Evolutionary conservation across 1,140 invertebrate genomes (phyloP), one percentile per base, ranked within the genome.

Genomic region (Homarus americanus): DNA sequence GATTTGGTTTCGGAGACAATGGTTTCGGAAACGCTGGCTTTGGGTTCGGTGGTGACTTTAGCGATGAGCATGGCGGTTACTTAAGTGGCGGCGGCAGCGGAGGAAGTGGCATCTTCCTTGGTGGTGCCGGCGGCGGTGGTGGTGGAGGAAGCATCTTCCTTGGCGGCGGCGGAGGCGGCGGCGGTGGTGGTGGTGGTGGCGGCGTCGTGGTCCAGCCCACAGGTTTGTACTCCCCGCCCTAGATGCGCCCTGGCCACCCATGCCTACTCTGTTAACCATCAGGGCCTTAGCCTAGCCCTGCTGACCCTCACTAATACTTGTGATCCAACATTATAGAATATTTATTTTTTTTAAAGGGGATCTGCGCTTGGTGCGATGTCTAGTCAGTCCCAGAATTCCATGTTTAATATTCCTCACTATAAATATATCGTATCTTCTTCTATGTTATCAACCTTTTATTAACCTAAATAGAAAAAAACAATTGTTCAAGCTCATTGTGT

Each of bases 301-400:
- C 40, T 41, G 20, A 0, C 2, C n/a, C 36, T 40, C 24, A n/a
- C 24, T 49, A 15, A 58, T 24, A 4, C 17, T 3, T 20, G 53
- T 24, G 17, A 15, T 20, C 20, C 53, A 58, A 79, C 40, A 79
- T 44, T n/a, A 32, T 12, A 12, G 12, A 79, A 79, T 79, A 44
- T 44, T 79, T 79, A 79, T 44, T 79, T 44, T 79, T 41, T 40
- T n/a, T 20, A 79, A 44, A 44, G n/a, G 44, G 76, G 44, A 44
- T 36, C 76, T 79, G 76, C 76, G 49, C n/a, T 79, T 32, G 17
- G 20, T 79, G 40, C 44, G 40, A n/a, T 32, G 76, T 79, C 76
- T 79, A 79, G 76, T 79, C 76, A 79, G 76, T n/a, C 75, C 75
- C 24, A n/a, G 5, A 40, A 36, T 28, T 44, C 76, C 15, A 44